phyloP scores from a whole-genome alignment of 2,888 invertebrate species.

The Nowickia ferox region DNA sequence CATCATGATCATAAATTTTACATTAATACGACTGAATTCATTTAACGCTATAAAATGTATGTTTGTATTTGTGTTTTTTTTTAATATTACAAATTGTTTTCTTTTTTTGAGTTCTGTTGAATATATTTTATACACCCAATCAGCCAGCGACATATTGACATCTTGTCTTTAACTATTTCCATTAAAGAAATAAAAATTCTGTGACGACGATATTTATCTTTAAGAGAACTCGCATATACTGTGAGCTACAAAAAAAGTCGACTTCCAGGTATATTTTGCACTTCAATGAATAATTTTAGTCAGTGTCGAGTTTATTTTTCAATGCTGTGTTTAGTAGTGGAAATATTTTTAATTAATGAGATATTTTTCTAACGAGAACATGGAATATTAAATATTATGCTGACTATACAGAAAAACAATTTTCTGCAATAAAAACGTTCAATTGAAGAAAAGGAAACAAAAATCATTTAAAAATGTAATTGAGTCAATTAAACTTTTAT shows the following conservation, averaged over 20 bases:
- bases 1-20: slow-evolving; percentile 26
- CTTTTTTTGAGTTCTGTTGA: background rate
- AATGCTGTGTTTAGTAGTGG: no score
- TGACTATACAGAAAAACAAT: no score
- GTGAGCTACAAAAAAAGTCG: background rate
- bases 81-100: background rate
- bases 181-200: background rate
- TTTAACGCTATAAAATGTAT: slow-evolving; percentile 13
- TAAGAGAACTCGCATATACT: background rate
- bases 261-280: no score
- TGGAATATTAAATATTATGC: no score
- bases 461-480: background rate
- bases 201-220: slow-evolving; percentile 17
- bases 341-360: no score
- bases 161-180: slow-evolving; percentile 44
- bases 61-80: background rate
- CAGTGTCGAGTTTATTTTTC: no score
- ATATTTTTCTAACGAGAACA: no score
- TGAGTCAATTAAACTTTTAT: no score
- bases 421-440: no score
- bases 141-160: slow-evolving; percentile 53
- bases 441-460: background rate
- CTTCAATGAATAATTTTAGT: no score
- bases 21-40: slow-evolving; percentile 9
- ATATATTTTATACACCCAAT: slow-evolving; percentile 49